Percentiles rank a stretch among this genome's conserved stretches.
These are phyloP conservation scores for Cydia splendana DNA, from an alignment of 1,140 invertebrate genomes.

Conservation along the genomic window DNA sequence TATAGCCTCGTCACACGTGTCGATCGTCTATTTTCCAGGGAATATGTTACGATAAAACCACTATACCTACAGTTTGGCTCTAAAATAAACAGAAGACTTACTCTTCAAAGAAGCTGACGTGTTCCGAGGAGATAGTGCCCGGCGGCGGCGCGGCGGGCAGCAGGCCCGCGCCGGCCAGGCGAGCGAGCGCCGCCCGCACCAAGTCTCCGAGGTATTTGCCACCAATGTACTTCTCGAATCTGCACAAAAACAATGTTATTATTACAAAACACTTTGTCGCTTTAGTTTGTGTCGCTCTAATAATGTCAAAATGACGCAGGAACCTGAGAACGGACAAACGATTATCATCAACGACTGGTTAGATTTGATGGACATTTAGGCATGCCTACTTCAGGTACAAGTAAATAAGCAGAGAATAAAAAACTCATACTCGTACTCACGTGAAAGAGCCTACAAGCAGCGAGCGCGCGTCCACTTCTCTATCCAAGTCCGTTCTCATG, in stretches of 20 bases:
- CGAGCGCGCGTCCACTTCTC: slow-evolving; percentile 89
- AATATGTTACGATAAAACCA: too few species aligned
- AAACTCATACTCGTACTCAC: slow-evolving; percentile 58
- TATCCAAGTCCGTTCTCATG: slow-evolving; percentile 91
- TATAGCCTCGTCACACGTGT: too few species aligned
- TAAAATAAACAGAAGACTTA: slow-evolving; percentile 42
- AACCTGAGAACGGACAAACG: too few species aligned
- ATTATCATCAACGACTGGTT: too few species aligned
- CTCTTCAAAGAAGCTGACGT: slow-evolving; percentile 73
- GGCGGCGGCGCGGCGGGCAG: slow-evolving; percentile 85
- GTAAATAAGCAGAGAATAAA: too few species aligned
- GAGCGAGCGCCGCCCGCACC: slow-evolving; percentile 84
- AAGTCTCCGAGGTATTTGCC: slow-evolving; percentile 95
- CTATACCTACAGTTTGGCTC: too few species aligned
- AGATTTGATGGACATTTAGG: too few species aligned
- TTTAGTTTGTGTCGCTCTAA: too few species aligned
- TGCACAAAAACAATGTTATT: slow-evolving; percentile 56
- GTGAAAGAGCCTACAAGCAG: slow-evolving; percentile 87
- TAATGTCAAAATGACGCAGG: too few species aligned
- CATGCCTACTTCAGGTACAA: too few species aligned
- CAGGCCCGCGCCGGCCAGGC: slow-evolving; percentile 84
- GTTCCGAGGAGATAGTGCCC: slow-evolving; percentile 81
- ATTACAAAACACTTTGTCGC: too few species aligned
- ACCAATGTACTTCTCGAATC: slow-evolving; percentile 94
- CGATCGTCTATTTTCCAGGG: too few species aligned